Evolutionary conservation across 1,140 invertebrate species (phyloP).

Genomic region (Papilio dardanus): DNA sequence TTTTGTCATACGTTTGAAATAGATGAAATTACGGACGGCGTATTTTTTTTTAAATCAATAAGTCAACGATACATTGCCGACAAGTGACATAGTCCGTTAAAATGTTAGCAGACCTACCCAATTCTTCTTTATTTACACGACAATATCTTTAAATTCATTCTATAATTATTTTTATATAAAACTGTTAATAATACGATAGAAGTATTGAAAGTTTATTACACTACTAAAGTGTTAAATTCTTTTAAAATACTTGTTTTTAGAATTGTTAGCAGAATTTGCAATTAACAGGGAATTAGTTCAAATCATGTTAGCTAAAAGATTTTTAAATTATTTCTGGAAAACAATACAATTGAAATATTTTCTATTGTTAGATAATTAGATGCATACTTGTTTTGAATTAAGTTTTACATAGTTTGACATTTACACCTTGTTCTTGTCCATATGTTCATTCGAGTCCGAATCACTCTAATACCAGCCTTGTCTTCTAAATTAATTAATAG

Average conservation of each 20-base stretch:
- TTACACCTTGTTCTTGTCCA: neutral
- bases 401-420: neutral
- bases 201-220: neutral
- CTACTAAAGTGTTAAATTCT: neutral
- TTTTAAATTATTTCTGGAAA: too few species aligned
- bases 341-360: too few species aligned
- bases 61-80: conserved; percentile 44
- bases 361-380: neutral
- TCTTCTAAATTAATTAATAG: conserved; percentile 3
- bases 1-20: conserved; percentile 43
- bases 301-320: neutral
- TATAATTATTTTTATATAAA: conserved; percentile 25
- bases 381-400: neutral
- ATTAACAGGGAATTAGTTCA: neutral
- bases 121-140: conserved; percentile 61
- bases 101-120: conserved; percentile 56
- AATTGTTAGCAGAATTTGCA: neutral
- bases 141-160: conserved; percentile 53
- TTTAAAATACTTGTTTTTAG: neutral
- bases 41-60: conserved; percentile 45
- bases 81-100: conserved; percentile 11
- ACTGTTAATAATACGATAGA: neutral
- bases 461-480: neutral
- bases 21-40: conserved; percentile 64
- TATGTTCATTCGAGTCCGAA: neutral